Conservation (phyloP, 2,888 invertebrate genomes). For the Escarpia spicata region DNA sequence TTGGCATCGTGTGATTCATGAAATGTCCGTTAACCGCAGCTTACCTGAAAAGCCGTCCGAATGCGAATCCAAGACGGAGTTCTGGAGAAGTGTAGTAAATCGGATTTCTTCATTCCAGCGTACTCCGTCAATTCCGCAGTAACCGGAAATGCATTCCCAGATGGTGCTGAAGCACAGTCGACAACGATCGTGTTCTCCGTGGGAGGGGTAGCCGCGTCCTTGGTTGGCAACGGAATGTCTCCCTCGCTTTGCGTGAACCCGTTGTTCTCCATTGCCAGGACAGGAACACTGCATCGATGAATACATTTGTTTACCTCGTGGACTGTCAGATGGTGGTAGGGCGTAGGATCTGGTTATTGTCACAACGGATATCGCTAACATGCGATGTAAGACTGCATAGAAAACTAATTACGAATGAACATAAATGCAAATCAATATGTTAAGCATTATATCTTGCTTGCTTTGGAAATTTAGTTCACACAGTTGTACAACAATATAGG, state of each 20-base stretch:
- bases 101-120: conserved; percentile 62
- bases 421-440: no score
- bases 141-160: not conserved
- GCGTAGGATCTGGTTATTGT: no score
- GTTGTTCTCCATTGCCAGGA: not conserved
- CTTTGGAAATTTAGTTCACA: no score
- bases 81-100: conserved; percentile 51
- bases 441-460: no score
- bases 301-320: not conserved
- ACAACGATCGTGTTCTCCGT: not conserved
- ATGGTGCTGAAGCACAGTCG: not conserved
- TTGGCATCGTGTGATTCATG: no score
- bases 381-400: no score
- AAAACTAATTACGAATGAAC: no score
- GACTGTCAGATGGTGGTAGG: no score
- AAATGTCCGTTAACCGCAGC: not conserved
- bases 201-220: not conserved
- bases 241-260: not conserved
- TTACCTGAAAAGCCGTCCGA: conserved; percentile 47
- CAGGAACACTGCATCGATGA: not conserved
- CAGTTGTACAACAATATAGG: no score
- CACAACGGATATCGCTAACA: no score
- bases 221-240: not conserved
- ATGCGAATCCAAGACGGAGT: conserved; percentile 59
- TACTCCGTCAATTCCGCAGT: conserved; percentile 28